phyloP scores from a whole-genome alignment of 2,888 invertebrate species.

The Patella caerulea region DNA sequence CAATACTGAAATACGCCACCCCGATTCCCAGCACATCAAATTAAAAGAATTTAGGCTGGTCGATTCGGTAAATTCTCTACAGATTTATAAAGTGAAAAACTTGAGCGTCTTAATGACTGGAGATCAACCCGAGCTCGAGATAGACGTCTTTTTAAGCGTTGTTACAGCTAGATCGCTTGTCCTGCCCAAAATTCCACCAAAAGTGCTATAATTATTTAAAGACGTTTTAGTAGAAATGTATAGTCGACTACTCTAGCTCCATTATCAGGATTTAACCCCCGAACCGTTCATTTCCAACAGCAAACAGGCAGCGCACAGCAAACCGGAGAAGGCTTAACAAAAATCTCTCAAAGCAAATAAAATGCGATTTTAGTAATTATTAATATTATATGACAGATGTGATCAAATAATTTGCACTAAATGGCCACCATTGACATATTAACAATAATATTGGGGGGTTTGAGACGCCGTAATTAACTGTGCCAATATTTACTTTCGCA shows the following conservation, averaged over 20 bases:
- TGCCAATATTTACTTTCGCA: constrained; percentile 1
- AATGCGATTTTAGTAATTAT: not conserved
- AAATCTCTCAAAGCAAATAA: too few species aligned
- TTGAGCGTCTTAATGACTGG: not conserved
- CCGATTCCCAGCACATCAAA: not conserved
- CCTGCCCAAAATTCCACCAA: too few species aligned
- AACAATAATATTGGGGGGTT: not conserved
- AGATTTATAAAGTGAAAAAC: constrained; percentile 9
- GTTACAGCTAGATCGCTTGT: too few species aligned
- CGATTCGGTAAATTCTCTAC: constrained; percentile 2
- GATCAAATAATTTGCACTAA: not conserved
- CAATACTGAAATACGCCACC: constrained; percentile 5
- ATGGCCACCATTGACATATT: not conserved
- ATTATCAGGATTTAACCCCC: too few species aligned
- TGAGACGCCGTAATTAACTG: constrained; percentile 3
- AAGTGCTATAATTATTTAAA: too few species aligned
- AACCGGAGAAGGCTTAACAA: too few species aligned
- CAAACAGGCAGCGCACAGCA: too few species aligned
- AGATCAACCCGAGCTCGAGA: too few species aligned
- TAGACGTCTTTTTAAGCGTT: too few species aligned
- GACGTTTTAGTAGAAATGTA: too few species aligned
- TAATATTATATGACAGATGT: constrained; percentile 8
- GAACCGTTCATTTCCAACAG: too few species aligned
- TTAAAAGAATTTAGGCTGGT: not conserved
- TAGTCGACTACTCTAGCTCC: too few species aligned